Percentiles rank a stretch among this genome's conserved stretches.
These are phyloP conservation scores for Scortum barcoo DNA, from an alignment of 2,113 vertebrate species.

Conservation along the genomic window DNA sequence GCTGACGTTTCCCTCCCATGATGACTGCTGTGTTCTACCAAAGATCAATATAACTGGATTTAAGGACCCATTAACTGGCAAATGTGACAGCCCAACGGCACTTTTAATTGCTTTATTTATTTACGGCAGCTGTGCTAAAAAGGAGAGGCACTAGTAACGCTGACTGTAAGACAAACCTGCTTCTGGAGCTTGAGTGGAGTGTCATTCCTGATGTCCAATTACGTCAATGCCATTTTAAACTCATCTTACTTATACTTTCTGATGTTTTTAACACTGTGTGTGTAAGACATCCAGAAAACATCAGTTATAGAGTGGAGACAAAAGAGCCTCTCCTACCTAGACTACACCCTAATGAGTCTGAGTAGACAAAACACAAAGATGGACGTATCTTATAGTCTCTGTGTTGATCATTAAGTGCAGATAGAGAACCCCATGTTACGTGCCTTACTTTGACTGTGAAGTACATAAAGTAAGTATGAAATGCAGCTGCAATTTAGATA, in stretches of 20 bases:
- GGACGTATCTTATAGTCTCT: neutral
- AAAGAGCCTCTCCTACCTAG: neutral
- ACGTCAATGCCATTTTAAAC: neutral
- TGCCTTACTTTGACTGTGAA: neutral
- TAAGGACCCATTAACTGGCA: neutral
- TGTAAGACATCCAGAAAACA: neutral
- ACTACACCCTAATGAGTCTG: neutral
- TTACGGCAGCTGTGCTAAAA: neutral
- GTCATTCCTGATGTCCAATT: neutral
- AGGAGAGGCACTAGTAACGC: neutral
- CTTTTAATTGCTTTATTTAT: neutral
- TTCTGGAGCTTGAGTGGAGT: neutral
- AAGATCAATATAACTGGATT: slow-evolving; percentile 7
- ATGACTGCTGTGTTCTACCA: neutral
- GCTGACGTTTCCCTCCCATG: neutral
- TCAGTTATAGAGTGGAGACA: neutral
- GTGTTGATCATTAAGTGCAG: neutral
- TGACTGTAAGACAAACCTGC: neutral
- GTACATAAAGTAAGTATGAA: neutral
- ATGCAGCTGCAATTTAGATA: too few relatives aligned
- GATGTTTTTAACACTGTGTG: neutral
- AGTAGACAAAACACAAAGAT: neutral
- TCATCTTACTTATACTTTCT: neutral
- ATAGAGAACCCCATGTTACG: neutral
- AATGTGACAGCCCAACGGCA: neutral